Conservation (phyloP, 1,140 invertebrate genomes). For the Bicyclus anynana region DNA sequence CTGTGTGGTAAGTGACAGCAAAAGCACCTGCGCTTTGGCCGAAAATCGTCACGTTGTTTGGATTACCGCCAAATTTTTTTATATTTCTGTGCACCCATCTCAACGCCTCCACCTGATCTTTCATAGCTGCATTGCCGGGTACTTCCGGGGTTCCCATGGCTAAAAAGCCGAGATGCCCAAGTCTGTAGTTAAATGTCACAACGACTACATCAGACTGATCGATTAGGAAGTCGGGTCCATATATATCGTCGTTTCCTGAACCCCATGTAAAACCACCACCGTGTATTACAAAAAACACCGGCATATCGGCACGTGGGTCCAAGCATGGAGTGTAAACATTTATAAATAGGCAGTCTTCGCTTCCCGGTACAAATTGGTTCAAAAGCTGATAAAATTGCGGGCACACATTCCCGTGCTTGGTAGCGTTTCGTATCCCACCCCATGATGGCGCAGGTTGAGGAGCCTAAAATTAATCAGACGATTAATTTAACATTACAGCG, state of each 20-base stretch:
- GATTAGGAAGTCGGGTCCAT: not conserved
- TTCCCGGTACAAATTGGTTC: not conserved
- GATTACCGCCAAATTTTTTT: constrained; percentile 80
- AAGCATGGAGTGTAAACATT: not conserved
- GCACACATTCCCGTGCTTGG: not conserved
- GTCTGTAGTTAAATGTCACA: constrained; percentile 40
- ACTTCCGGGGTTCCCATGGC: constrained; percentile 67
- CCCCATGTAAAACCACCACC: not conserved
- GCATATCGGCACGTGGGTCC: not conserved
- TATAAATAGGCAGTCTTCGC: not conserved
- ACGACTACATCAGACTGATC: constrained; percentile 12
- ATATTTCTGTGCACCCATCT: constrained; percentile 37
- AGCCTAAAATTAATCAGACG: too few relatives aligned
- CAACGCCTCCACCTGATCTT: constrained; percentile 75
- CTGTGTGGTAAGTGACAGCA: constrained; percentile 3
- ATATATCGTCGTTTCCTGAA: not conserved
- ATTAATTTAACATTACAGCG: too few relatives aligned
- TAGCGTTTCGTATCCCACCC: not conserved
- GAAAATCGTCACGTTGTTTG: constrained; percentile 65
- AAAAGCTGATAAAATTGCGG: not conserved
- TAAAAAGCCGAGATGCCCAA: constrained; percentile 73
- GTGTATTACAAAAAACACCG: not conserved
- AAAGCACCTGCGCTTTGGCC: constrained; percentile 67
- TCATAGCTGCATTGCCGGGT: constrained; percentile 79
- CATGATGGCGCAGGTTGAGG: not conserved